phyloP scores from a whole-genome alignment of 2,888 invertebrate species.

The Hermaeophaga mercurialis region DNA sequence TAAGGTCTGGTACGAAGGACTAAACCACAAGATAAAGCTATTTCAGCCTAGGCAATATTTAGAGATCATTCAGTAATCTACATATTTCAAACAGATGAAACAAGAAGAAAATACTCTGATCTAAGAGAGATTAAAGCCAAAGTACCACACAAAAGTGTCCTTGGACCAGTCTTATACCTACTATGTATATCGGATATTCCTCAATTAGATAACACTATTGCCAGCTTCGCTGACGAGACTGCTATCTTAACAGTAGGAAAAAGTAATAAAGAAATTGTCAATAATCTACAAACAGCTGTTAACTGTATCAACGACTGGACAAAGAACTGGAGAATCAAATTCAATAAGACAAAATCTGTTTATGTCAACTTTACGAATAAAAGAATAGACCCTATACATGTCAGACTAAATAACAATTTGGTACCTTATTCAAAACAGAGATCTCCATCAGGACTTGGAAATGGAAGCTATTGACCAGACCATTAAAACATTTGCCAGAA shows the following conservation, averaged over 20 bases:
- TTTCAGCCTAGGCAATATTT: too few relatives aligned
- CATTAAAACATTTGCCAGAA: slow-evolving; percentile 24
- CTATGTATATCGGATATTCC: too few relatives aligned
- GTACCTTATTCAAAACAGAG: slow-evolving; percentile 17
- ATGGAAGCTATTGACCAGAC: slow-evolving; percentile 24
- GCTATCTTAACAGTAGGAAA: not conserved
- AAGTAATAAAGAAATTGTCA: not conserved
- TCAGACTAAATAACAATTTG: not conserved
- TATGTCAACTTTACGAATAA: not conserved
- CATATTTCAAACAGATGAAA: too few relatives aligned
- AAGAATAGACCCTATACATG: not conserved
- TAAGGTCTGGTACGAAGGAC: too few relatives aligned
- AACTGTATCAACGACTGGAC: not conserved
- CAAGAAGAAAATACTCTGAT: too few relatives aligned
- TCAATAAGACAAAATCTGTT: not conserved
- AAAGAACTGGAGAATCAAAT: not conserved
- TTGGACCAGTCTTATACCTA: too few relatives aligned
- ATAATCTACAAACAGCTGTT: not conserved
- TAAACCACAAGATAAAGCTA: too few relatives aligned
- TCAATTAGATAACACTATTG: too few relatives aligned
- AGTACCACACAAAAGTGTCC: too few relatives aligned
- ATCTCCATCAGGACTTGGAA: slow-evolving; percentile 29
- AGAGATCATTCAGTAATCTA: too few relatives aligned
- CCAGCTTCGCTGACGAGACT: not conserved
- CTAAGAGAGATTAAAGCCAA: too few relatives aligned